Evolutionary conservation across 1,140 invertebrate species (phyloP).

Genomic region (Hypothenemus hampei): DNA sequence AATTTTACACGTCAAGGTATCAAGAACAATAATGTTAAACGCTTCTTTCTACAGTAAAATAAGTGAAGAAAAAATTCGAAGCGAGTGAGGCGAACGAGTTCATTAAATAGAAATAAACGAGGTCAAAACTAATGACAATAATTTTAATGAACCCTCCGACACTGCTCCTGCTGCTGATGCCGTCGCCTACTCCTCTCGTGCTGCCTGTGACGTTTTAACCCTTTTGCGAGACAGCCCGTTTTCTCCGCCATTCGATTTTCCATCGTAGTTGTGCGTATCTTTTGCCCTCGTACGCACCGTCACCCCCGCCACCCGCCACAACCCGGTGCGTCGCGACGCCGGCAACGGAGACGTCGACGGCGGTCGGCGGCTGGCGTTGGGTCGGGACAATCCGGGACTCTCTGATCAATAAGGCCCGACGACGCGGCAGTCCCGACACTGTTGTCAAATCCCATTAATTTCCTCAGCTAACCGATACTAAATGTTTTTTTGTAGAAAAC

Average conservation of each 20-base stretch:
- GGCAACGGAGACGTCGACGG: slow-evolving; percentile 26
- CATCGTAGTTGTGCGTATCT: slow-evolving; percentile 15
- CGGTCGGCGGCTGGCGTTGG: slow-evolving; percentile 25
- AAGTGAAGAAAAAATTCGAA: no score
- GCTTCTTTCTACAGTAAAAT: no score
- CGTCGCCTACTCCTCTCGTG: no score
- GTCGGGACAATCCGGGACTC: slow-evolving; percentile 12
- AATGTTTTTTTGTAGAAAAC: no score
- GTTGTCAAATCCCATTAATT: slow-evolving; percentile 12
- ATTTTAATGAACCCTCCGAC: slow-evolving; percentile 11
- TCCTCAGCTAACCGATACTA: no score
- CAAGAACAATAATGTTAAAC: no score
- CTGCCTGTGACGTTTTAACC: slow-evolving; percentile 5
- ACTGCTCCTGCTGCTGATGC: no score
- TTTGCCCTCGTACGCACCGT: slow-evolving; percentile 6
- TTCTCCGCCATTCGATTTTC: background rate
- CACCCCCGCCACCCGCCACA: background rate
- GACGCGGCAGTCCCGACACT: background rate
- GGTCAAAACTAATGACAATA: background rate
- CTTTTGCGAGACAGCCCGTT: slow-evolving; percentile 11
- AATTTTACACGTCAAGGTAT: no score
- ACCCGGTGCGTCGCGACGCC: slow-evolving; percentile 21
- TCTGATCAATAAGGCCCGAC: slow-evolving; percentile 23
- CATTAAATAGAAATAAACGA: no score
- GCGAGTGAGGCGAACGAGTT: no score